Conservation (phyloP, 2,888 invertebrate species). For the Hirtodrosophila confusa region DNA sequence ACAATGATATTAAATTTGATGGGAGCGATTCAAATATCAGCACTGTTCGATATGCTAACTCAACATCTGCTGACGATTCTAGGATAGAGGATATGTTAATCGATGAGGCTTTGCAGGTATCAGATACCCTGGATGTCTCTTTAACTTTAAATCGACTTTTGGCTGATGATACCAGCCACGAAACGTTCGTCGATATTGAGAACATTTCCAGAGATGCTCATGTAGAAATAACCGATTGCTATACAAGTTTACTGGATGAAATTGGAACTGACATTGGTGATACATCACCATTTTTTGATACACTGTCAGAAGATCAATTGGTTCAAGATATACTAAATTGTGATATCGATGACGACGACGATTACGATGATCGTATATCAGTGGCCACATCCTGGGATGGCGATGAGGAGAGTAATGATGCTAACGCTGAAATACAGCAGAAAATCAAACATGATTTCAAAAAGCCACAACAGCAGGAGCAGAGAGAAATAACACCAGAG, state of each 20-base stretch:
- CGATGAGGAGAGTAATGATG: conserved; percentile 10
- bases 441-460: neutral
- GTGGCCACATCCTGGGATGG: conserved; percentile 56
- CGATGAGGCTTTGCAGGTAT: no score
- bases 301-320: conserved; percentile 3
- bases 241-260: conserved; percentile 21
- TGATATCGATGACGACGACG: conserved; percentile 40
- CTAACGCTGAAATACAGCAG: no score
- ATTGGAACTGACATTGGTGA: conserved; percentile 18
- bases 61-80: no score
- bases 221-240: conserved; percentile 18
- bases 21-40: no score
- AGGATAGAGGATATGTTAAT: no score
- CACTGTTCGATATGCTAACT: no score
- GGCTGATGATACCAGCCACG: neutral
- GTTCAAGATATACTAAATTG: conserved; percentile 21
- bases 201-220: neutral
- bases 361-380: conserved; percentile 33
- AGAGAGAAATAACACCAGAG: neutral
- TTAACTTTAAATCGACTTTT: neutral
- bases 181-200: neutral
- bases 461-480: neutral
- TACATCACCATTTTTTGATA: conserved; percentile 16
- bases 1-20: no score
- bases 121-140: no score